These are phyloP conservation scores for Seladonia tumulorum DNA, from an alignment of 2,888 invertebrate species.

Conservation along the genomic window DNA sequence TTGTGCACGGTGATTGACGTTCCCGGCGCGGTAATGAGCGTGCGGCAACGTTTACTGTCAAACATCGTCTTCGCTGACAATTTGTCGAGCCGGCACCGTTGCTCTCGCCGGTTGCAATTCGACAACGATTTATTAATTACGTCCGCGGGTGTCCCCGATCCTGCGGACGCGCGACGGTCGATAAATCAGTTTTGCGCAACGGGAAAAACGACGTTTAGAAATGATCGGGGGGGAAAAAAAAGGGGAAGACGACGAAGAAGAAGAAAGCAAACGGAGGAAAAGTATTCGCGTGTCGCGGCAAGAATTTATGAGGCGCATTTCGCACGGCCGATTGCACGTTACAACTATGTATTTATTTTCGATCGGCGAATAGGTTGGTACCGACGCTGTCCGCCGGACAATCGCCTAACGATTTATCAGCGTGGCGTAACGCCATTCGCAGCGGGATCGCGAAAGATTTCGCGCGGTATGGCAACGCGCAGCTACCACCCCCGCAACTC, in stretches of 20 bases:
- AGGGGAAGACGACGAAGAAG: neutral
- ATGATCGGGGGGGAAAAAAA: neutral
- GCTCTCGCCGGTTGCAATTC: neutral
- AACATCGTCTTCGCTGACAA: neutral
- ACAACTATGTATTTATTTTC: constrained; percentile 55
- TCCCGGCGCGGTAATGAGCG: neutral
- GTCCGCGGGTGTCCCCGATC: constrained; percentile 26
- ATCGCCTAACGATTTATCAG: constrained; percentile 62
- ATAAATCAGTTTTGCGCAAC: constrained; percentile 46
- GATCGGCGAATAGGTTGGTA: constrained; percentile 39
- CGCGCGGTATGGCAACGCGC: neutral
- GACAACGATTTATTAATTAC: constrained; percentile 19
- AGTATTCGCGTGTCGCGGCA: neutral
- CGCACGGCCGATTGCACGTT: constrained; percentile 49
- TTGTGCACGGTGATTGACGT: constrained; percentile 3
- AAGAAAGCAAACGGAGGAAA: neutral
- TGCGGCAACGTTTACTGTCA: constrained; percentile 9
- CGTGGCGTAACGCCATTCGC: constrained; percentile 42
- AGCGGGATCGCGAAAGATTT: constrained; percentile 27
- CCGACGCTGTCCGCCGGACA: constrained; percentile 47
- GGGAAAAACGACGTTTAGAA: constrained; percentile 36
- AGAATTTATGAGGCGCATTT: constrained; percentile 59
- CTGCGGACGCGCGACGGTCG: neutral
- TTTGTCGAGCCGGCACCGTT: neutral
- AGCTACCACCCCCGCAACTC: neutral